Conservation (phyloP, 2,888 invertebrate species). For the Perithous albicinctus region DNA sequence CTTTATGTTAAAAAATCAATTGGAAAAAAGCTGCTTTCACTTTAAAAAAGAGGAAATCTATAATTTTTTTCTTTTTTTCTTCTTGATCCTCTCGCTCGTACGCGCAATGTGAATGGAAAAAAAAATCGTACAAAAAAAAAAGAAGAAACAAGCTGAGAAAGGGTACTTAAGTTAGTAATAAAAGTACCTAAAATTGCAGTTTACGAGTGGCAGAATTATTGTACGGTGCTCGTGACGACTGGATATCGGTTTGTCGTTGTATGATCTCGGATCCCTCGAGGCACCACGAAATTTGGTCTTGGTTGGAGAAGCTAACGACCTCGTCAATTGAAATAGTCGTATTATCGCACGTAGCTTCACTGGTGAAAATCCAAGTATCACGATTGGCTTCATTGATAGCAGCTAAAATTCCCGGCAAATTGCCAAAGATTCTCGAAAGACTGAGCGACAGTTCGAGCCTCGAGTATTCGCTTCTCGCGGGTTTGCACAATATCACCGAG, state of each 20-base stretch:
- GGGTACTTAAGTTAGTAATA: background rate
- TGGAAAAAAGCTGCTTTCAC: too few relatives aligned
- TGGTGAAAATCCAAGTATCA: constrained; percentile 77
- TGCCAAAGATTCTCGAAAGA: constrained; percentile 79
- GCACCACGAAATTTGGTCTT: constrained; percentile 80
- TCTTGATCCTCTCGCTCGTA: constrained; percentile 3
- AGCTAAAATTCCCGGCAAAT: constrained; percentile 79
- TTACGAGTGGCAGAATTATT: constrained; percentile 80
- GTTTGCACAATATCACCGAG: constrained; percentile 77
- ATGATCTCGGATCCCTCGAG: constrained; percentile 78
- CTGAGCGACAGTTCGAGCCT: constrained; percentile 76
- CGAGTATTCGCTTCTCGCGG: constrained; percentile 78
- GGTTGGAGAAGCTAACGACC: constrained; percentile 78
- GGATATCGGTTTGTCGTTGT: constrained; percentile 82
- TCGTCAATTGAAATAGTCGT: constrained; percentile 76
- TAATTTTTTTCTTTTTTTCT: background rate
- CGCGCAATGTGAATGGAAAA: background rate
- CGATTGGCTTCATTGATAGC: constrained; percentile 78
- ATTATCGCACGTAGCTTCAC: constrained; percentile 72
- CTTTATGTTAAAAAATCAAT: too few relatives aligned
- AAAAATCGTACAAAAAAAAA: background rate
- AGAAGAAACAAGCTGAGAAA: background rate
- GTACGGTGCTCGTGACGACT: constrained; percentile 81
- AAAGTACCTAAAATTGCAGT: constrained; percentile 72
- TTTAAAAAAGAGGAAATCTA: too few relatives aligned